Percentiles rank a stretch among this genome's conserved stretches.
Evolutionary conservation across 2,888 invertebrate species (phyloP).

Genomic region (Drosophila maculinotata): DNA sequence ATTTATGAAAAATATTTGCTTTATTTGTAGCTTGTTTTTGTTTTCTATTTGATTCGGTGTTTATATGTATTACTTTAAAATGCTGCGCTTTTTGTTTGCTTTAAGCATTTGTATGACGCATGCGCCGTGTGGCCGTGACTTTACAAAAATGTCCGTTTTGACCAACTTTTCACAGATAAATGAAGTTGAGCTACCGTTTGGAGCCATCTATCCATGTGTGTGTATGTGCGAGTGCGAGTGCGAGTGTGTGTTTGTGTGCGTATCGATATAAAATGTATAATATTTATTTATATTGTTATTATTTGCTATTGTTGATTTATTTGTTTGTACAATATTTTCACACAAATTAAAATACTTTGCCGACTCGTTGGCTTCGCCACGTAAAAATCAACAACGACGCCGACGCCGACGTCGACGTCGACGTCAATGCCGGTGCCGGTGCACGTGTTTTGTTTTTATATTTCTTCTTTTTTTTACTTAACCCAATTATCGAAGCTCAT

Average conservation of each 20-base stretch:
- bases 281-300: slow-evolving; percentile 78
- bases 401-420: slow-evolving; percentile 8
- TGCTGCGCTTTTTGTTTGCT: slow-evolving; percentile 66
- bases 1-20: slow-evolving; percentile 63
- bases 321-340: slow-evolving; percentile 79
- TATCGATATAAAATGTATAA: slow-evolving; percentile 65
- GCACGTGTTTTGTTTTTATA: slow-evolving; percentile 20
- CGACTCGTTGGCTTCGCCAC: slow-evolving; percentile 57
- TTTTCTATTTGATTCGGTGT: slow-evolving; percentile 54
- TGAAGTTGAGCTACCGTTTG: slow-evolving; percentile 47
- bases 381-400: slow-evolving; percentile 45
- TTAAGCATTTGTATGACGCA: slow-evolving; percentile 61
- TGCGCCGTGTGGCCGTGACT: slow-evolving; percentile 68
- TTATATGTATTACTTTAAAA: slow-evolving; percentile 73
- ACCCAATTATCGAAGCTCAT: slow-evolving; percentile 81
- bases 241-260: slow-evolving; percentile 19
- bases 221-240: neutral
- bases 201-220: neutral
- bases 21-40: slow-evolving; percentile 35
- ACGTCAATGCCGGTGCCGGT: slow-evolving; percentile 18
- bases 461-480: slow-evolving; percentile 46
- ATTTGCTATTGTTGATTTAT: slow-evolving; percentile 75
- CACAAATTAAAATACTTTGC: slow-evolving; percentile 79
- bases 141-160: slow-evolving; percentile 69
- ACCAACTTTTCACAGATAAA: slow-evolving; percentile 68